Percentiles rank a stretch among this genome's conserved stretches.
Conservation (phyloP, 2,113 vertebrate species). For the Carlito syrichta region DNA sequence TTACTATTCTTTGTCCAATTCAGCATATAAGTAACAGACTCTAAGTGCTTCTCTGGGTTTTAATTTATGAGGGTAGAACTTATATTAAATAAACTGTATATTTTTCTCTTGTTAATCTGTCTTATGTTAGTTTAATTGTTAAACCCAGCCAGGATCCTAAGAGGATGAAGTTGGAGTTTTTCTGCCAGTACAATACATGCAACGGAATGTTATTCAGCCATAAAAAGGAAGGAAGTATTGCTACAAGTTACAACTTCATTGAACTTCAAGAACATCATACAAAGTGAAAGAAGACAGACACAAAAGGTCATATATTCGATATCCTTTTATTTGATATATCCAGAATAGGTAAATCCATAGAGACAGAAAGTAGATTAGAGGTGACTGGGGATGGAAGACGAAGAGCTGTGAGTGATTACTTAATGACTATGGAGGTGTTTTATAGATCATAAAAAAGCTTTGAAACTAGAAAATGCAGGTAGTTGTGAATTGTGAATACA, state of each 20-base stretch:
- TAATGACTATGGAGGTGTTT: neutral
- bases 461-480: neutral
- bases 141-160: neutral
- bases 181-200: neutral
- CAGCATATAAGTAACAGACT: neutral
- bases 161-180: neutral
- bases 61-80: neutral
- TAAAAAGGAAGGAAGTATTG: neutral
- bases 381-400: neutral
- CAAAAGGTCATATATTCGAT: neutral
- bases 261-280: neutral
- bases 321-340: neutral
- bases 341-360: neutral
- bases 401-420: neutral
- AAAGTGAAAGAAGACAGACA: neutral
- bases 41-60: neutral
- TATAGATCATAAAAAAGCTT: neutral
- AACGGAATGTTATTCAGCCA: neutral
- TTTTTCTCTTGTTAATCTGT: neutral
- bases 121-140: neutral
- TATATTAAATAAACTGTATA: neutral
- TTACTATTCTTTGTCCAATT: neutral
- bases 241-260: neutral
- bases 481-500: neutral
- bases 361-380: neutral